Conservation (phyloP, 2,888 invertebrate species). For the Xiphydria camelus region DNA sequence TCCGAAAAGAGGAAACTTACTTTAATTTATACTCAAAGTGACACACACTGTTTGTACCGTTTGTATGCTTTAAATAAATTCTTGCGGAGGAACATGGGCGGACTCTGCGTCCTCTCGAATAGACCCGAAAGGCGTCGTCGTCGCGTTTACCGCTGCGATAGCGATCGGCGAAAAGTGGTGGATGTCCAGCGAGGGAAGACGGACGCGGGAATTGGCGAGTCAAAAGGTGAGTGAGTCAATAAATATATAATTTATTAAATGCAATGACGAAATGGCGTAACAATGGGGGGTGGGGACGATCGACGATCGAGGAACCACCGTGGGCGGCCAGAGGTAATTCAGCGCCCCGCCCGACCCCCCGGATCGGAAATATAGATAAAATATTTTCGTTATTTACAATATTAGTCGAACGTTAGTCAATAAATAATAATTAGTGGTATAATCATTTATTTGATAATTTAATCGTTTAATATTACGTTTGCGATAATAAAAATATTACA, state of each 20-base stretch:
- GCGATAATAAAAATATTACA: constrained; percentile 58
- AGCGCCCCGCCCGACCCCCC: constrained; percentile 38
- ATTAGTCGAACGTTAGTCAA: constrained; percentile 56
- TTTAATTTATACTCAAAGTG: constrained; percentile 52
- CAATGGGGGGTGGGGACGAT: constrained; percentile 41
- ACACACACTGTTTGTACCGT: constrained; percentile 55
- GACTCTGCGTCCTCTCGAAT: background rate
- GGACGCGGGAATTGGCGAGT: constrained; percentile 27
- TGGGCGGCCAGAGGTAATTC: constrained; percentile 35
- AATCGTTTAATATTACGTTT: constrained; percentile 42
- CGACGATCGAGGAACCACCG: background rate
- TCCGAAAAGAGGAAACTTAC: constrained; percentile 29
- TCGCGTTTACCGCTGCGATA: too few relatives aligned
- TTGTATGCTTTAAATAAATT: constrained; percentile 58
- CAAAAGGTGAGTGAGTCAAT: constrained; percentile 49
- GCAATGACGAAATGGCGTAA: constrained; percentile 59
- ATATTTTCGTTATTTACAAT: constrained; percentile 58
- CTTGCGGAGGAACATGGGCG: constrained; percentile 41
- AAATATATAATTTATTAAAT: constrained; percentile 60
- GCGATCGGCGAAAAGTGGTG: background rate
- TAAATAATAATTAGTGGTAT: constrained; percentile 56
- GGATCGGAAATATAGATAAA: constrained; percentile 58
- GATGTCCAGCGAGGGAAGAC: background rate
- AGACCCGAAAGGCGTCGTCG: background rate
- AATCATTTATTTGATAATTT: constrained; percentile 50